phyloP scores from a whole-genome alignment of 2,113 vertebrate genomes.

The Syngnathus floridae region DNA sequence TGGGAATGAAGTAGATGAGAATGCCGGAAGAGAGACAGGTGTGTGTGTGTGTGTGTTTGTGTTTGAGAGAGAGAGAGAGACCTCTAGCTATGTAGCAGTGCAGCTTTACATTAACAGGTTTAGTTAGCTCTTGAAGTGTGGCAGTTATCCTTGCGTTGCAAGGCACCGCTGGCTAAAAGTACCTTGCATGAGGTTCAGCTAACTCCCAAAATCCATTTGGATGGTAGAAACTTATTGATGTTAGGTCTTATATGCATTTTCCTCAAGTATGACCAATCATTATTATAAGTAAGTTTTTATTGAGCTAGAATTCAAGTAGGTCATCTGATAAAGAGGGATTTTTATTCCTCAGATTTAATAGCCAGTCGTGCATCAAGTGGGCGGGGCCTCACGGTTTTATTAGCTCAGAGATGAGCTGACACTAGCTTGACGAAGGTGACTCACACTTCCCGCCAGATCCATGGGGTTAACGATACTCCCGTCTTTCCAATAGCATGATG shows the following conservation, averaged over 20 bases:
- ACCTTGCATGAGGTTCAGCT: constrained; percentile 18
- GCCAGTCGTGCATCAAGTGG: constrained; percentile 20
- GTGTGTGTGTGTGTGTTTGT: neutral
- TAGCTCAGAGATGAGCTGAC: constrained; percentile 56
- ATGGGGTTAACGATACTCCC: constrained; percentile 45
- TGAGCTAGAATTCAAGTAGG: constrained; percentile 6
- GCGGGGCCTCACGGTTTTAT: constrained; percentile 46
- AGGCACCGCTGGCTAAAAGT: constrained; percentile 44
- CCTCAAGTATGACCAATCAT: neutral
- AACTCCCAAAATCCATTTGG: constrained; percentile 45
- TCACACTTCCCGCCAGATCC: constrained; percentile 47
- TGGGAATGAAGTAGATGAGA: neutral
- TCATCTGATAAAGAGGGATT: constrained; percentile 27
- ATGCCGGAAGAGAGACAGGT: neutral
- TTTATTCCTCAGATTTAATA: constrained; percentile 41
- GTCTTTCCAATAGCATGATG: constrained; percentile 23
- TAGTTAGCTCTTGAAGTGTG: constrained; percentile 25
- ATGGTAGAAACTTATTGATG: neutral
- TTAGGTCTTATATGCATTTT: neutral
- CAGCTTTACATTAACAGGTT: constrained; percentile 16
- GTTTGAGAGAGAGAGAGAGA: neutral
- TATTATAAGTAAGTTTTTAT: neutral
- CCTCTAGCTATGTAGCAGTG: constrained; percentile 5
- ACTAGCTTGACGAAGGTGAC: constrained; percentile 54
- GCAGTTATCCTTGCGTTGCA: constrained; percentile 43